These are phyloP conservation scores for Sesia apiformis DNA, from an alignment of 2,888 invertebrate species.

Conservation along the genomic window DNA sequence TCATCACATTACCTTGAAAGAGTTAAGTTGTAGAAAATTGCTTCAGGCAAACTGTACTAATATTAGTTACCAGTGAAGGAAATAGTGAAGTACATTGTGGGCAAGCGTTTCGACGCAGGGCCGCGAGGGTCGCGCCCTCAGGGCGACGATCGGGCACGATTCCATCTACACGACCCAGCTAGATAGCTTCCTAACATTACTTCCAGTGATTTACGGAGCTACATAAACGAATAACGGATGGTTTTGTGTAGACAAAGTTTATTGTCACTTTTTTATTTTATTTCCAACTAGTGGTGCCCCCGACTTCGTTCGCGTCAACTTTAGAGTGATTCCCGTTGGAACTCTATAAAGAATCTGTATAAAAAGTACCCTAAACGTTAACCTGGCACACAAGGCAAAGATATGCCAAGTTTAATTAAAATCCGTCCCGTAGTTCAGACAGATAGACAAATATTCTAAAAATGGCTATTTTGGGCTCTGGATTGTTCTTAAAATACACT, in stretches of 20 bases:
- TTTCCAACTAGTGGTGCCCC: background rate
- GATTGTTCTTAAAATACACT: too few species aligned
- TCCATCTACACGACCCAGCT: constrained; percentile 27
- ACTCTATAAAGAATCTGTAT: too few species aligned
- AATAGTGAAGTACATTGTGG: constrained; percentile 11
- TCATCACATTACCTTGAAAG: background rate
- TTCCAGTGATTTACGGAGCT: background rate
- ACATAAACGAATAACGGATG: background rate
- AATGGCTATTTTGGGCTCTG: too few species aligned
- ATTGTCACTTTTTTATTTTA: background rate
- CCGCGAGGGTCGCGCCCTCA: constrained; percentile 27
- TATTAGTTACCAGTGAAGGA: constrained; percentile 9
- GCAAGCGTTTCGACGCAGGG: constrained; percentile 4
- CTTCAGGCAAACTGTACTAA: background rate
- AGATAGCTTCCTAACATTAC: constrained; percentile 37
- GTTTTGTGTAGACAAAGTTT: background rate
- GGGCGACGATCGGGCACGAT: constrained; percentile 38
- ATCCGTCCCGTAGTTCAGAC: too few species aligned
- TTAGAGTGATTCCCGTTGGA: too few species aligned
- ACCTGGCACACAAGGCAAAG: too few species aligned
- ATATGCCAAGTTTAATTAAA: too few species aligned
- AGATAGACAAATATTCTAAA: too few species aligned
- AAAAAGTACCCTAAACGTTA: too few species aligned
- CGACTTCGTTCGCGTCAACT: too few species aligned
- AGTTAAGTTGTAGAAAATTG: background rate